Percentiles rank a stretch among this genome's conserved stretches.
These are phyloP conservation scores for Tragelaphus scriptus DNA, from an alignment of 2,113 vertebrate genomes.

Conservation along the genomic window DNA sequence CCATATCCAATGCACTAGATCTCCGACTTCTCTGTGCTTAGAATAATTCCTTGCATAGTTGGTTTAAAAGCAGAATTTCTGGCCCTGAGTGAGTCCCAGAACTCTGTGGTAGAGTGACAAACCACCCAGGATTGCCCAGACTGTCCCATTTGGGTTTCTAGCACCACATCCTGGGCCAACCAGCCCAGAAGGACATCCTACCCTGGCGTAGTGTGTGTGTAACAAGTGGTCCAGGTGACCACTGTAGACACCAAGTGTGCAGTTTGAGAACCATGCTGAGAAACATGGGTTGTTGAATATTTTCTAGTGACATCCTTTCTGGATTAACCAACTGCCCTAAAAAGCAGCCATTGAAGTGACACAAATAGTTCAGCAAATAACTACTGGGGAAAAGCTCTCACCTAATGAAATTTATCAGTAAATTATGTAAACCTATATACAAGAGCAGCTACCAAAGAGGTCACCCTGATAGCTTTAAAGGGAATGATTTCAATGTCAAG, in stretches of 20 bases:
- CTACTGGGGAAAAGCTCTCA: not conserved
- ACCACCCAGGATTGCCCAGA: not conserved
- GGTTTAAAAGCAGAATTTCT: not conserved
- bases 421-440: not conserved
- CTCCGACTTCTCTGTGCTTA: not conserved
- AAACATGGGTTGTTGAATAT: not conserved
- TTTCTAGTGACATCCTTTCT: not conserved
- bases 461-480: not conserved
- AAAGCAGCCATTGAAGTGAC: not conserved
- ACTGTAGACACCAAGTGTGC: not conserved
- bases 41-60: not conserved
- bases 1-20: not conserved
- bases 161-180: not conserved
- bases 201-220: not conserved
- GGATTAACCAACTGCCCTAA: not conserved
- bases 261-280: not conserved
- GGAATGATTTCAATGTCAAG: not conserved
- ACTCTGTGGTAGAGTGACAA: not conserved
- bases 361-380: not conserved
- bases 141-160: not conserved
- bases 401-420: not conserved
- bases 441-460: not conserved
- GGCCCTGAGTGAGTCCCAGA: not conserved
- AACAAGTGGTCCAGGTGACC: not conserved
- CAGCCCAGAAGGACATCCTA: not conserved